Percentiles rank a stretch among this genome's conserved stretches.
Conservation (phyloP, 2,113 vertebrate genomes). For the Muntiacus muntjak region DNA sequence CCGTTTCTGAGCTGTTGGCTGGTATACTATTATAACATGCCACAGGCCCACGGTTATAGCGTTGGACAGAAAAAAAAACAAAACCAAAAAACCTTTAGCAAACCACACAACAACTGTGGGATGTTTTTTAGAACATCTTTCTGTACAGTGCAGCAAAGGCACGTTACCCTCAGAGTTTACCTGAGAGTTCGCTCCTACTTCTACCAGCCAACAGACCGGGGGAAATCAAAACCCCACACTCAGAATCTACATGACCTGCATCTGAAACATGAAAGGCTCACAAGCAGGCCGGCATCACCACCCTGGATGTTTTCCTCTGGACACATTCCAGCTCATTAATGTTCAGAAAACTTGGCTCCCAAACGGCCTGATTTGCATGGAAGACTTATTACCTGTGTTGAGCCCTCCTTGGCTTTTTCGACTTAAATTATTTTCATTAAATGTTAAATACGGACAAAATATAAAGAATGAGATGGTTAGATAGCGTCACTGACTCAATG, state of each 20-base stretch:
- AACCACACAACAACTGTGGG: background rate
- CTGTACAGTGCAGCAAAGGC: background rate
- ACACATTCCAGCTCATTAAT: background rate
- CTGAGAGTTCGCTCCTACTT: background rate
- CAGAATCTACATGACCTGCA: background rate
- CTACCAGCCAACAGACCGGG: rapidly evolving
- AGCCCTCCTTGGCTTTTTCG: background rate
- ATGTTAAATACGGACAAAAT: background rate
- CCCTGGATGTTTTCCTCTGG: background rate
- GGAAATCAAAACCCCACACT: background rate
- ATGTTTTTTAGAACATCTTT: background rate
- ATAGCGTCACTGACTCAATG: background rate
- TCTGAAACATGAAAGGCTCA: background rate
- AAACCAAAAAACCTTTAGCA: background rate
- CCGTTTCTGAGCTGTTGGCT: background rate
- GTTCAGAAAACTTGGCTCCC: background rate
- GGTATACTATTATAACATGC: background rate
- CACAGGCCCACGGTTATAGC: background rate
- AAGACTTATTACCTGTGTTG: background rate
- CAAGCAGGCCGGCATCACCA: background rate
- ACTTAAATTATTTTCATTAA: background rate
- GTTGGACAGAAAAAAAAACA: background rate
- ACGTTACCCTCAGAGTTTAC: background rate
- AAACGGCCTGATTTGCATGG: background rate
- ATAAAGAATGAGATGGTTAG: background rate